Percentiles rank a stretch among this genome's conserved stretches.
Conservation (phyloP, 2,888 invertebrate genomes). For the Megastigmus dorsalis region DNA sequence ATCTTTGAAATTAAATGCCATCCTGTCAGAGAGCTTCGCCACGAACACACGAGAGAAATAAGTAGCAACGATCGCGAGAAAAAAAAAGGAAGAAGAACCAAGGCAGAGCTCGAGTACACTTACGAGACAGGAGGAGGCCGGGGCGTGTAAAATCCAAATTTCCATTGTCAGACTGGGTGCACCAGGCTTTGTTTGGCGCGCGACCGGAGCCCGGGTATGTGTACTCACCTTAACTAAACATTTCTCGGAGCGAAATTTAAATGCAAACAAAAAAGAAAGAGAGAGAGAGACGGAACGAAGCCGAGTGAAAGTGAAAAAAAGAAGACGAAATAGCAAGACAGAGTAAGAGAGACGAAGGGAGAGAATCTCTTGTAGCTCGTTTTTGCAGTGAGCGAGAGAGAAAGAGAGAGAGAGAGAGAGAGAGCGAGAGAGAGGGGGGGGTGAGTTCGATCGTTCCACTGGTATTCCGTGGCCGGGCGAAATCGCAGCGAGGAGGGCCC, state of each 20-base stretch:
- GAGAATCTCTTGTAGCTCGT: constrained; percentile 14
- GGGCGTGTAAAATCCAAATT: constrained; percentile 12
- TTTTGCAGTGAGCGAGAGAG: constrained; percentile 22
- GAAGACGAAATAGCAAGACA: neutral
- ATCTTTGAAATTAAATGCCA: no score
- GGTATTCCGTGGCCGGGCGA: constrained; percentile 34
- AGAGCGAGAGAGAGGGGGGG: neutral
- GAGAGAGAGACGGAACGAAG: neutral
- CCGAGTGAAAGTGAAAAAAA: no score
- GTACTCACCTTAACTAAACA: constrained; percentile 48
- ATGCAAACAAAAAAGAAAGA: constrained; percentile 48
- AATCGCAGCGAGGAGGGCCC: constrained; percentile 31
- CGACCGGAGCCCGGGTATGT: constrained; percentile 1
- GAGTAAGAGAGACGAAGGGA: neutral
- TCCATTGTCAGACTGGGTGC: neutral
- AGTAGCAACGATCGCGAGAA: no score
- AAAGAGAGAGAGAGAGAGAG: constrained; percentile 4
- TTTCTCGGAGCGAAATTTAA: constrained; percentile 44
- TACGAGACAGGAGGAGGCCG: no score
- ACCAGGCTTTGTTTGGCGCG: constrained; percentile 31
- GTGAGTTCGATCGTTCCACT: constrained; percentile 36
- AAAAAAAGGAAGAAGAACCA: no score
- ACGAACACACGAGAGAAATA: no score
- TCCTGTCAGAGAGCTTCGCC: no score
- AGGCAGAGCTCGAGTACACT: no score